These are phyloP conservation scores for Pipistrellus pygmaeus DNA, from an alignment of 2,797 vertebrate genomes.

Conservation along the genomic window DNA sequence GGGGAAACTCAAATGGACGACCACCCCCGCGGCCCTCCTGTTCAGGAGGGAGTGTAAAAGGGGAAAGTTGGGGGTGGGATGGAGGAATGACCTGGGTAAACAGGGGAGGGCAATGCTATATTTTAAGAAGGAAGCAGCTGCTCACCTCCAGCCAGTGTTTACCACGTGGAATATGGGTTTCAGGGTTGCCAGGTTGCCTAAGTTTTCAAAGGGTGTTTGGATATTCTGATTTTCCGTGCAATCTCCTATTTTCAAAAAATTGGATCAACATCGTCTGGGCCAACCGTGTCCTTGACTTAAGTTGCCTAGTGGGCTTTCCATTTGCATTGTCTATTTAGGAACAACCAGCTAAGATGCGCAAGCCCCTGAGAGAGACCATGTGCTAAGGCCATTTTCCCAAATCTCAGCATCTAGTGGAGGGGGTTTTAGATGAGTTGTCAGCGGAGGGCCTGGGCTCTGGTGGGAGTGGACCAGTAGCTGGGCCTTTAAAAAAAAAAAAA, in stretches of 20 bases:
- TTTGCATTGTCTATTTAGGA: neutral
- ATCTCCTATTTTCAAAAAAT: constrained; percentile 2
- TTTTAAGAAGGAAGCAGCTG: neutral
- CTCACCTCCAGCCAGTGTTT: neutral
- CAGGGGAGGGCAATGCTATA: neutral
- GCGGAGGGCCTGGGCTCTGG: neutral
- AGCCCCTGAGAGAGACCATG: neutral
- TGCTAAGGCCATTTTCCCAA: neutral
- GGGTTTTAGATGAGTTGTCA: neutral
- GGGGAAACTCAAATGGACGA: neutral
- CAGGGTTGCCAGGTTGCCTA: neutral
- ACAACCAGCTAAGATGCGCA: neutral
- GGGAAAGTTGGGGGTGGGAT: neutral
- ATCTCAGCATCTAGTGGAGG: neutral
- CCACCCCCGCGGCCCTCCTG: too few relatives aligned
- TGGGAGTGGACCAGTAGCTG: neutral
- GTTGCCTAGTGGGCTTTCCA: neutral
- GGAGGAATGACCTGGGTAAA: neutral
- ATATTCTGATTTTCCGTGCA: neutral
- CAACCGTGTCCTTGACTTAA: neutral
- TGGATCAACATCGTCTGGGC: neutral
- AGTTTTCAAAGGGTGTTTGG: neutral
- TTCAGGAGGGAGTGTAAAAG: neutral
- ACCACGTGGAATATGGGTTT: neutral
- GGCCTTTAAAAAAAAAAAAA: neutral